Conservation (phyloP, 2,797 vertebrate species). For the Lycodopsis pacificus region DNA sequence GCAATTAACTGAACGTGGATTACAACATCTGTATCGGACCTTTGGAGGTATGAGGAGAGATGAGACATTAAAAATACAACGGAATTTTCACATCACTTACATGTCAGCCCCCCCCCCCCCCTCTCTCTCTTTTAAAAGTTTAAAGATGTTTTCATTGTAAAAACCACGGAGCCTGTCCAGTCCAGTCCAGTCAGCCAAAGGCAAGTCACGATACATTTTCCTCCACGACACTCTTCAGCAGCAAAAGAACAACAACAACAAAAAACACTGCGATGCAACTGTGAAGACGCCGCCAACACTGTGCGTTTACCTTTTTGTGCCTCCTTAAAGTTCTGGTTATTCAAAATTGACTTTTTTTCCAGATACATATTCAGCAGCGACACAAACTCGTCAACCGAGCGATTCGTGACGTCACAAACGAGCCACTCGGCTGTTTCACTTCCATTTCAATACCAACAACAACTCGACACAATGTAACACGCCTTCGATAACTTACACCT, state of each 20-base stretch:
- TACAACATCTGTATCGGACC: constrained; percentile 60
- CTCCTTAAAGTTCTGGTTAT: constrained; percentile 4
- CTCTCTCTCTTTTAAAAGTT: constrained; percentile 34
- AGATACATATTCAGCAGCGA: constrained; percentile 23
- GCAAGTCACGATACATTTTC: constrained; percentile 42
- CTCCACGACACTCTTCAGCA: neutral
- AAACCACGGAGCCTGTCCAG: constrained; percentile 39
- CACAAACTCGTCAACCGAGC: constrained; percentile 23
- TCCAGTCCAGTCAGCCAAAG: constrained; percentile 28
- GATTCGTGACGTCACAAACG: constrained; percentile 6
- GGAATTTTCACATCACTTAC: constrained; percentile 39
- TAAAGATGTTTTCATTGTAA: constrained; percentile 35
- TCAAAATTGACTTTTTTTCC: constrained; percentile 22
- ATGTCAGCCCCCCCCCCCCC: neutral
- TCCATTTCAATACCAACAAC: constrained; percentile 24
- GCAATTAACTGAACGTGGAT: constrained; percentile 53
- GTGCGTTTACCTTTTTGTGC: neutral
- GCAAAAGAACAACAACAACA: constrained; percentile 1
- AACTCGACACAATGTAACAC: constrained; percentile 36
- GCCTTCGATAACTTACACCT: constrained; percentile 33
- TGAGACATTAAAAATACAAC: constrained; percentile 53
- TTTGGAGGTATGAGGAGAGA: constrained; percentile 40
- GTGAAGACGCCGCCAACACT: neutral
- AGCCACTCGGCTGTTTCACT: constrained; percentile 16
- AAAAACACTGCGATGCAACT: neutral